A percentile compares a stretch with the other conserved stretches of the same genome.
These are phyloP conservation scores for Drosophila pandora DNA, from an alignment of 1,140 invertebrate species.

Conservation along the genomic window DNA sequence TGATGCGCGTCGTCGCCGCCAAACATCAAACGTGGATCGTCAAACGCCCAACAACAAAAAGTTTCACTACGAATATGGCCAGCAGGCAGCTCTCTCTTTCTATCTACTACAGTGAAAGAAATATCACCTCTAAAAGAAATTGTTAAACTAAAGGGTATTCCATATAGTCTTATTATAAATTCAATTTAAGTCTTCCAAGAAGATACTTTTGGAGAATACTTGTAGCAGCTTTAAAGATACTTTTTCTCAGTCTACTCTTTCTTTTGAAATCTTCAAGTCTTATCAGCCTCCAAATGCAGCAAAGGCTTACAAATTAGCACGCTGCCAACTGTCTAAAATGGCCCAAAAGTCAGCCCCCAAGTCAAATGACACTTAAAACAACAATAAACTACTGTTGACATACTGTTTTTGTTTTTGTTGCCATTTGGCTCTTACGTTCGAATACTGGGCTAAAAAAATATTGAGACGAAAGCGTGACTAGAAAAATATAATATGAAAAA, in stretches of 20 bases:
- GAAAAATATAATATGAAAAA: not conserved
- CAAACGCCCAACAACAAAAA: constrained; percentile 69
- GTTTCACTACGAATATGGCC: constrained; percentile 78
- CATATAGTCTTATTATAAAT: too few species aligned
- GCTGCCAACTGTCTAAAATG: constrained; percentile 76
- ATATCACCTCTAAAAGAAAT: not conserved
- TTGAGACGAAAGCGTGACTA: constrained; percentile 29
- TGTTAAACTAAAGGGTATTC: not conserved
- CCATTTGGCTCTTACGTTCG: constrained; percentile 16
- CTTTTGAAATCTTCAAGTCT: constrained; percentile 58
- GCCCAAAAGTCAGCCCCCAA: constrained; percentile 74
- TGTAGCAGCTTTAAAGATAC: not conserved
- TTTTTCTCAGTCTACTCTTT: constrained; percentile 11
- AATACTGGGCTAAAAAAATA: constrained; percentile 3
- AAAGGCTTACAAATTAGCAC: constrained; percentile 80
- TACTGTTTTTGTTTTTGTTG: constrained; percentile 55
- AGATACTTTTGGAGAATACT: not conserved
- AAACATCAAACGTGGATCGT: constrained; percentile 74
- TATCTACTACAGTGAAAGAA: constrained; percentile 10
- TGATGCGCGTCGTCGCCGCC: constrained; percentile 64
- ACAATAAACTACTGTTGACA: constrained; percentile 82
- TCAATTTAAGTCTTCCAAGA: not conserved
- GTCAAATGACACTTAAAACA: constrained; percentile 82
- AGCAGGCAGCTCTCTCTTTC: constrained; percentile 47
- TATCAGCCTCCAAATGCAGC: constrained; percentile 74